These are phyloP conservation scores for Villa cingulata DNA, from an alignment of 2,888 invertebrate species.

Conservation along the genomic window DNA sequence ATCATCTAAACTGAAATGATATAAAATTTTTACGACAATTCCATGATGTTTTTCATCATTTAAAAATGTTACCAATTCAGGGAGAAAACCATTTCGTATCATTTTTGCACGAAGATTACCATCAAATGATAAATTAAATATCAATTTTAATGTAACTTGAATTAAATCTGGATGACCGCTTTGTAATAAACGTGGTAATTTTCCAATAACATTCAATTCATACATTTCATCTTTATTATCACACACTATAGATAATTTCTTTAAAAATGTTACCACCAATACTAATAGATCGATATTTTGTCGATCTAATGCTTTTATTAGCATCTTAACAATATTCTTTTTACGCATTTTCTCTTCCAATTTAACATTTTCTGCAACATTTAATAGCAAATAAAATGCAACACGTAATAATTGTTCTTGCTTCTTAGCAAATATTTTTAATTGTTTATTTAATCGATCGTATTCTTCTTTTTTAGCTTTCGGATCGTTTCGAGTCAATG, in stretches of 20 bases:
- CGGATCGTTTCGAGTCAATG: conserved; percentile 24
- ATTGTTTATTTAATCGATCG: conserved; percentile 62
- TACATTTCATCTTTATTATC: conserved; percentile 92
- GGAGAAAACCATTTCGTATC: conserved; percentile 75
- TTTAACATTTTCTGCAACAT: conserved; percentile 88
- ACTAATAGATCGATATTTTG: conserved; percentile 81
- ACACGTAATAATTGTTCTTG: conserved; percentile 87
- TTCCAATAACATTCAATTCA: conserved; percentile 65
- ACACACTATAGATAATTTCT: conserved; percentile 85
- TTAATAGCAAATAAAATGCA: conserved; percentile 81
- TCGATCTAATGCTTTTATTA: conserved; percentile 78
- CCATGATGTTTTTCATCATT: conserved; percentile 72
- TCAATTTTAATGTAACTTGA: conserved; percentile 70
- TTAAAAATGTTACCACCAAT: conserved; percentile 83
- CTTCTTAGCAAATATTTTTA: conserved; percentile 71
- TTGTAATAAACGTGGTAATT: conserved; percentile 65
- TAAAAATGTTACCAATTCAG: conserved; percentile 77
- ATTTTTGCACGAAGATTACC: conserved; percentile 73
- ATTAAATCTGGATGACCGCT: conserved; percentile 41
- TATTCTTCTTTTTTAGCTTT: conserved; percentile 52
- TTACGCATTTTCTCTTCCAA: conserved; percentile 96
- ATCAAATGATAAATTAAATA: conserved; percentile 95
- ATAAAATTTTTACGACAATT: conserved; percentile 67
- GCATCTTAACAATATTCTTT: conserved; percentile 75
- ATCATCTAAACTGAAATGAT: conserved; percentile 92